These are phyloP conservation scores for Drosophila yooni DNA, from an alignment of 2,888 invertebrate genomes.

Conservation along the genomic window DNA sequence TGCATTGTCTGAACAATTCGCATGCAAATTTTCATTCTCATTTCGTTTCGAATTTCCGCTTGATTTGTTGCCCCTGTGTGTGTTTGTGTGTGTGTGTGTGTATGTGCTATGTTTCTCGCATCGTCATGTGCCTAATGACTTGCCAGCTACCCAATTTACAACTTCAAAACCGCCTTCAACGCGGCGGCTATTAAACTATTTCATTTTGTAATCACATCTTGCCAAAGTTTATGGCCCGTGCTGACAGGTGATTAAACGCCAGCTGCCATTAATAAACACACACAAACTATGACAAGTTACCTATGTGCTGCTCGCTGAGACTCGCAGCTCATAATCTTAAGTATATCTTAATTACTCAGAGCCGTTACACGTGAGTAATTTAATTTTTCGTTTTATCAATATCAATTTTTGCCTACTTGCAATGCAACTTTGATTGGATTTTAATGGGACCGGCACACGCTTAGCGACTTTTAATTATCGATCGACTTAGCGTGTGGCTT, in stretches of 20 bases:
- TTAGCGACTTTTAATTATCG: slow-evolving; percentile 49
- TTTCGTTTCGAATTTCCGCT: slow-evolving; percentile 38
- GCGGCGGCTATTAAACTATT: neutral
- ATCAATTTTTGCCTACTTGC: neutral
- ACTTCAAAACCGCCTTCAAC: slow-evolving; percentile 34
- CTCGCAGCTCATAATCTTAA: slow-evolving; percentile 23
- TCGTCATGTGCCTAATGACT: slow-evolving; percentile 46
- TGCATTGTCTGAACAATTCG: slow-evolving; percentile 47
- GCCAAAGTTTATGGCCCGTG: slow-evolving; percentile 15
- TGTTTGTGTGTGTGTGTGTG: neutral
- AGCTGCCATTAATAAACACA: slow-evolving; percentile 32
- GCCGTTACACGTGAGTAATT: neutral
- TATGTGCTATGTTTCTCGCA: slow-evolving; percentile 20
- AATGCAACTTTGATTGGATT: neutral
- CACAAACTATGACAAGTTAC: slow-evolving; percentile 48
- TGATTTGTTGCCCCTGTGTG: slow-evolving; percentile 17
- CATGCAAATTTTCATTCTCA: slow-evolving; percentile 45
- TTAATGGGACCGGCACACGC: slow-evolving; percentile 32
- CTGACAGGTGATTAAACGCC: slow-evolving; percentile 19
- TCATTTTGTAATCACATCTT: neutral
- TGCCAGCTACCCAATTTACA: slow-evolving; percentile 13
- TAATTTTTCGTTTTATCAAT: neutral
- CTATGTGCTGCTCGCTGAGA: slow-evolving; percentile 20
- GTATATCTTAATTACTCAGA: slow-evolving; percentile 47
- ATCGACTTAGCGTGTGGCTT: slow-evolving; percentile 24